These are phyloP conservation scores for Himalopsyche phryganea DNA, from an alignment of 1,140 invertebrate species.

Conservation along the genomic window DNA sequence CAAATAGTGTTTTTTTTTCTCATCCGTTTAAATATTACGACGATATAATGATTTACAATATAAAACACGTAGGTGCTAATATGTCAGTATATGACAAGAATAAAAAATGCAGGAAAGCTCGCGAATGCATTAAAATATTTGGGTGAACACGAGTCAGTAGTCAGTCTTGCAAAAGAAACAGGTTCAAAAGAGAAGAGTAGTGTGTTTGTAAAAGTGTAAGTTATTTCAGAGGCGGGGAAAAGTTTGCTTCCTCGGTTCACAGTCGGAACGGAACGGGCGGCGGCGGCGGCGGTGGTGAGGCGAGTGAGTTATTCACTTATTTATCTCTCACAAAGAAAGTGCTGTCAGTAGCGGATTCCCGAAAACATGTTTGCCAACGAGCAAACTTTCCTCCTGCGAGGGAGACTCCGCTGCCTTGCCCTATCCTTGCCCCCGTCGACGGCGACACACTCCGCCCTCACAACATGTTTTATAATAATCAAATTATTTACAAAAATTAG, in stretches of 20 bases:
- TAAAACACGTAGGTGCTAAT: no score
- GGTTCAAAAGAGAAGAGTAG: background rate
- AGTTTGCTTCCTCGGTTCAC: constrained; percentile 13
- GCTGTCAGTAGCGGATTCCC: constrained; percentile 31
- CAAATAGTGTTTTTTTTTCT: no score
- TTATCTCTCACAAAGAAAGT: constrained; percentile 34
- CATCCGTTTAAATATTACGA: no score
- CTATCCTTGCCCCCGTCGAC: no score
- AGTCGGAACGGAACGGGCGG: no score
- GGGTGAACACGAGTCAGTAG: background rate
- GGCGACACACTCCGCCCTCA: background rate
- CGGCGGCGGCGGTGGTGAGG: constrained; percentile 12
- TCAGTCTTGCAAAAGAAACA: constrained; percentile 17
- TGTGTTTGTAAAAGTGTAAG: constrained; percentile 32
- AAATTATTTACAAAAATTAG: background rate
- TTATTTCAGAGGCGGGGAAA: constrained; percentile 21
- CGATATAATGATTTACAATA: no score
- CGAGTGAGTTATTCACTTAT: constrained; percentile 35
- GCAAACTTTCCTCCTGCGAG: constrained; percentile 8
- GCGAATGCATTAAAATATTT: no score
- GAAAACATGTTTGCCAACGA: constrained; percentile 28
- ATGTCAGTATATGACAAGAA: no score
- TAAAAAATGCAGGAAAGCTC: no score
- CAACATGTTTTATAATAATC: background rate
- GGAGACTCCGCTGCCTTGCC: no score